A percentile compares a stretch with the other conserved stretches of the same genome.
These are phyloP conservation scores for Tachyglossus aculeatus DNA, from an alignment of 2,797 vertebrate genomes.

Conservation along the genomic window DNA sequence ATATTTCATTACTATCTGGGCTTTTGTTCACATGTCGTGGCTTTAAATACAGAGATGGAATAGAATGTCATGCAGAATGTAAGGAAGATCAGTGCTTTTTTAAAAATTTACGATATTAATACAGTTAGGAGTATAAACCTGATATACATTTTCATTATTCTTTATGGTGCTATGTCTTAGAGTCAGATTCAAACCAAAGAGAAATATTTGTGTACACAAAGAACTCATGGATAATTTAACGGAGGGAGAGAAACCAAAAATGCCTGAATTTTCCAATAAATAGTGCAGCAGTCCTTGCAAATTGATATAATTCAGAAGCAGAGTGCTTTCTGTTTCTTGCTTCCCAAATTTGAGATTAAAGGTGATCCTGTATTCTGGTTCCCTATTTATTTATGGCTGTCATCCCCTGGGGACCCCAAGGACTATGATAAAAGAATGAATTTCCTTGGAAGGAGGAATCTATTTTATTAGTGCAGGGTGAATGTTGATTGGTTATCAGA, in stretches of 20 bases:
- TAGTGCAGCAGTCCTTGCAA: background rate
- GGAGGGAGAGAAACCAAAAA: conserved; percentile 1
- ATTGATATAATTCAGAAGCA: background rate
- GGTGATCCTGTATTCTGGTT: background rate
- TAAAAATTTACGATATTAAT: conserved; percentile 12
- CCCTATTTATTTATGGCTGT: background rate
- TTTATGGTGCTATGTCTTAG: conserved; percentile 44
- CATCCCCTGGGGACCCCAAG: too few species aligned
- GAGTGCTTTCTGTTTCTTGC: conserved; percentile 5
- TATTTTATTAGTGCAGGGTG: too few species aligned
- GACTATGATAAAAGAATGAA: too few species aligned
- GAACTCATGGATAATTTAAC: conserved; percentile 42
- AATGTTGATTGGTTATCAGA: too few species aligned
- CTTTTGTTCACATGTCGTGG: conserved; percentile 1
- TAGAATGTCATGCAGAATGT: conserved; percentile 2
- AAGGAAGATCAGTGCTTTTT: conserved; percentile 46
- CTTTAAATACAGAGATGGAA: conserved; percentile 37
- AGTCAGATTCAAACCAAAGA: conserved; percentile 28
- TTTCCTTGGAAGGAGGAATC: too few species aligned
- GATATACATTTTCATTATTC: conserved; percentile 15
- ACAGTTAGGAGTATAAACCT: conserved; percentile 18
- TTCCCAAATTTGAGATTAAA: background rate
- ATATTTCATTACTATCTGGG: background rate
- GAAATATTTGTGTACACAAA: conserved; percentile 44
- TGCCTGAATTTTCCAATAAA: background rate